Evolutionary conservation across 2,888 invertebrate species (phyloP).

Genomic region (Diaprepes abbreviatus): DNA sequence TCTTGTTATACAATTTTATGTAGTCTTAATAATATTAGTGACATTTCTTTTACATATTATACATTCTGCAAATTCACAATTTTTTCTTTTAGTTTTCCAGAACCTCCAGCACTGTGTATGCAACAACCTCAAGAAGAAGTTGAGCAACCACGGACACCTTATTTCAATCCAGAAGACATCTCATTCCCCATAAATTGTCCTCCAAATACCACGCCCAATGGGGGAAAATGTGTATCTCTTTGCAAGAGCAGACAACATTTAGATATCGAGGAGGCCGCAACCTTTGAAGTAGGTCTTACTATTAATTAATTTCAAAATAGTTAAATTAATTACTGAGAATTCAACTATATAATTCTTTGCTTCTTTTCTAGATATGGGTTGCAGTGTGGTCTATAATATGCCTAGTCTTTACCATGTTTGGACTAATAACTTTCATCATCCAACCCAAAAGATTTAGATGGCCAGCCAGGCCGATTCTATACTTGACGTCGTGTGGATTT

Average conservation of each 20-base stretch:
- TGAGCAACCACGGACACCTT: conserved; percentile 36
- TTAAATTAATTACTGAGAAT: too few relatives aligned
- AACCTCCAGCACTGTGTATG: conserved; percentile 83
- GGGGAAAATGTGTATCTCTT: conserved; percentile 56
- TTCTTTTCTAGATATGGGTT: conserved; percentile 74
- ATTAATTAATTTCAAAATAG: too few relatives aligned
- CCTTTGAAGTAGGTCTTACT: conserved; percentile 56
- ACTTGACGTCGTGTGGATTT: conserved; percentile 82
- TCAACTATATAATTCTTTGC: conserved; percentile 30
- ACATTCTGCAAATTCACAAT: too few relatives aligned
- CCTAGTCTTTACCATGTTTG: conserved; percentile 85
- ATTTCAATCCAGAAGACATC: conserved; percentile 40
- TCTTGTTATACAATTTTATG: too few relatives aligned
- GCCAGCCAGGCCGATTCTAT: conserved; percentile 93
- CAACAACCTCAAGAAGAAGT: conserved; percentile 65
- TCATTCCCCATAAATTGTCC: conserved; percentile 56
- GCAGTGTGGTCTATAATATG: conserved; percentile 84
- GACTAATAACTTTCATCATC: conserved; percentile 88
- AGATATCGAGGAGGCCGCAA: conserved; percentile 58
- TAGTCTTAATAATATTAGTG: too few relatives aligned
- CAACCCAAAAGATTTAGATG: conserved; percentile 92
- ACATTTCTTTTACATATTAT: too few relatives aligned
- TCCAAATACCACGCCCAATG: conserved; percentile 53
- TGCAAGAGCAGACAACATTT: conserved; percentile 54
- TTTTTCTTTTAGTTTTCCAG: conserved; percentile 75